A percentile compares a stretch with the other conserved stretches of the same genome.
These are phyloP conservation scores for Drosophila quinaria DNA, from an alignment of 2,888 invertebrate genomes.

Conservation along the genomic window DNA sequence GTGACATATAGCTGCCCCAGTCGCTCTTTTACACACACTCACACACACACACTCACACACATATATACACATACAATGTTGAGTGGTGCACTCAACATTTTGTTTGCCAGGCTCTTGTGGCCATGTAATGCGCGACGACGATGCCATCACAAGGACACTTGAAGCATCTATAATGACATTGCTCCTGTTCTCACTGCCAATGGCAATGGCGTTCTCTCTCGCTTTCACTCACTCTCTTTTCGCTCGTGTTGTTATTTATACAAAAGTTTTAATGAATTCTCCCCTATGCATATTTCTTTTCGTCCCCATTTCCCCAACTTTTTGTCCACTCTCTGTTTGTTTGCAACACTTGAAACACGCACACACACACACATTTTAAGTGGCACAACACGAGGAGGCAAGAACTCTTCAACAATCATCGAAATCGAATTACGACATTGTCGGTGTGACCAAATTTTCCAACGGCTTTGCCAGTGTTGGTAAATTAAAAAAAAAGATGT, in stretches of 20 bases:
- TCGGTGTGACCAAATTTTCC: conserved; percentile 21
- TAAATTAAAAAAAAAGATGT: not conserved
- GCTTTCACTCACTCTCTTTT: not conserved
- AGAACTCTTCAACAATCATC: conserved; percentile 36
- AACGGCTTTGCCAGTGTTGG: conserved; percentile 7
- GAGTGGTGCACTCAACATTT: conserved; percentile 52
- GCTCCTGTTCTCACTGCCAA: conserved; percentile 29
- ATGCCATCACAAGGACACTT: conserved; percentile 50
- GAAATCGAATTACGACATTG: conserved; percentile 44
- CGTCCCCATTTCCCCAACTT: not conserved
- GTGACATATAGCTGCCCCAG: not conserved
- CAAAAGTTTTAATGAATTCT: conserved; percentile 69
- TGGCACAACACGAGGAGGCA: conserved; percentile 11
- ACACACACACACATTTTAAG: conserved; percentile 13
- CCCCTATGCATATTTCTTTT: conserved; percentile 24
- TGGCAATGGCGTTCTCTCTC: conserved; percentile 2
- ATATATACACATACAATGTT: conserved; percentile 12
- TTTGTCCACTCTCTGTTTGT: not conserved
- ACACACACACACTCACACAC: not conserved
- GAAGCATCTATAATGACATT: conserved; percentile 67
- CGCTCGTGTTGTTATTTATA: conserved; percentile 56
- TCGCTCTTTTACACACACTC: not conserved
- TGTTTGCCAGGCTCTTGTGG: conserved; percentile 40
- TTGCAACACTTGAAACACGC: conserved; percentile 13
- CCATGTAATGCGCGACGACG: conserved; percentile 50